Evolutionary conservation across 2,113 vertebrate species (phyloP).

Genomic region (Crotalus horridus): DNA sequence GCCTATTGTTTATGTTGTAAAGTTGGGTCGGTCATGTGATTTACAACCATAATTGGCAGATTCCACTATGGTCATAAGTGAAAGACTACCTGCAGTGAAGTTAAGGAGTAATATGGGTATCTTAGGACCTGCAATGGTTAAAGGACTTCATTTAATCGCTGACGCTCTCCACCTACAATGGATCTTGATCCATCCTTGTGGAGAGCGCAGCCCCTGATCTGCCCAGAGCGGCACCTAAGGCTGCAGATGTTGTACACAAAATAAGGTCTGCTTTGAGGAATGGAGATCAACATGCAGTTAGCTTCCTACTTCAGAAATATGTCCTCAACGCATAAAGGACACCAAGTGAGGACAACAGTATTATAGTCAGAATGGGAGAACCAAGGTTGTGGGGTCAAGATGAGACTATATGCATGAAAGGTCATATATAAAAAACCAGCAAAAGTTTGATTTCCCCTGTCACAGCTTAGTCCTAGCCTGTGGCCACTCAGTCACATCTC

Average conservation of each 20-base stretch:
- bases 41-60: too few relatives aligned
- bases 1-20: background rate
- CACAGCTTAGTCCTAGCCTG: too few relatives aligned
- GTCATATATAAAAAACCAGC: background rate
- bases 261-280: background rate
- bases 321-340: background rate
- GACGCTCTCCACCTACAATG: background rate
- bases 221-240: background rate
- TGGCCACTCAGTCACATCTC: too few relatives aligned
- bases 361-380: background rate
- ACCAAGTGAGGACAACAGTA: background rate
- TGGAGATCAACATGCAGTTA: background rate
- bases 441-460: background rate
- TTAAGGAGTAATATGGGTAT: background rate
- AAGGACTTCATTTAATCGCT: background rate
- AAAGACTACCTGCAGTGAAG: too few relatives aligned
- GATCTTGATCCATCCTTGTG: background rate
- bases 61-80: too few relatives aligned
- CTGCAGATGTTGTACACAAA: background rate
- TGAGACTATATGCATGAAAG: background rate
- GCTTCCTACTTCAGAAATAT: background rate
- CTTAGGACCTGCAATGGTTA: background rate
- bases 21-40: too few relatives aligned
- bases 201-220: background rate
- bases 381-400: background rate